These are phyloP conservation scores for Channa argus DNA, from an alignment of 2,113 vertebrate species.

Conservation along the genomic window DNA sequence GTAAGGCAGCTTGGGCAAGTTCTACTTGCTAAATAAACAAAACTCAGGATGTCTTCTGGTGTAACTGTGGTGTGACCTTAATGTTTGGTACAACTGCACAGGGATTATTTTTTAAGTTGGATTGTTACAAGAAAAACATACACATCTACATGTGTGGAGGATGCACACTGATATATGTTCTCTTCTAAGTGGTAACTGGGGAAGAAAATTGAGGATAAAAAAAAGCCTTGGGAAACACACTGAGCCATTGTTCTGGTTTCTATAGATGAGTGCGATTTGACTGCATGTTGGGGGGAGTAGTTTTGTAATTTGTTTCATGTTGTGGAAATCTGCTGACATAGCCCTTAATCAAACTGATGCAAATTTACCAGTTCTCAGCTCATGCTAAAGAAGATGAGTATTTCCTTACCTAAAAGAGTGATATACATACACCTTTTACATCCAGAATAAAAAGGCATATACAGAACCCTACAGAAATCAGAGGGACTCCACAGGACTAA, in stretches of 20 bases:
- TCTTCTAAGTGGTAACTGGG: too few relatives aligned
- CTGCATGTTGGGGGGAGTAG: not conserved
- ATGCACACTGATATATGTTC: too few relatives aligned
- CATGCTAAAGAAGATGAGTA: not conserved
- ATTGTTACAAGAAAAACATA: too few relatives aligned
- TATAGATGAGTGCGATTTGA: not conserved
- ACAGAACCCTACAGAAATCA: not conserved
- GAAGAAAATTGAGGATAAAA: too few relatives aligned
- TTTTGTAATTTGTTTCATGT: not conserved
- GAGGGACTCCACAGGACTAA: not conserved
- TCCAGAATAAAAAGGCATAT: not conserved
- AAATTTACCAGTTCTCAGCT: not conserved
- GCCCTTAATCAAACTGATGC: not conserved
- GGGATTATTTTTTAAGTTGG: not conserved
- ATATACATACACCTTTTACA: not conserved
- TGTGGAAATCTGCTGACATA: too few relatives aligned
- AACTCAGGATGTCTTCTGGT: constrained; percentile 19
- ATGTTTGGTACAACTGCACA: constrained; percentile 25
- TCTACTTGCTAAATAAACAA: constrained; percentile 36
- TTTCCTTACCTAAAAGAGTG: constrained; percentile 1
- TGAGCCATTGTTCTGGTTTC: constrained; percentile 4
- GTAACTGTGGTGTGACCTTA: constrained; percentile 12
- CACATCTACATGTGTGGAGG: constrained; percentile 2
- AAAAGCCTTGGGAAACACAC: not conserved
- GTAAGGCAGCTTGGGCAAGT: not conserved